phyloP scores from a whole-genome alignment of 2,797 vertebrate species.

The Sebastes goodei region DNA sequence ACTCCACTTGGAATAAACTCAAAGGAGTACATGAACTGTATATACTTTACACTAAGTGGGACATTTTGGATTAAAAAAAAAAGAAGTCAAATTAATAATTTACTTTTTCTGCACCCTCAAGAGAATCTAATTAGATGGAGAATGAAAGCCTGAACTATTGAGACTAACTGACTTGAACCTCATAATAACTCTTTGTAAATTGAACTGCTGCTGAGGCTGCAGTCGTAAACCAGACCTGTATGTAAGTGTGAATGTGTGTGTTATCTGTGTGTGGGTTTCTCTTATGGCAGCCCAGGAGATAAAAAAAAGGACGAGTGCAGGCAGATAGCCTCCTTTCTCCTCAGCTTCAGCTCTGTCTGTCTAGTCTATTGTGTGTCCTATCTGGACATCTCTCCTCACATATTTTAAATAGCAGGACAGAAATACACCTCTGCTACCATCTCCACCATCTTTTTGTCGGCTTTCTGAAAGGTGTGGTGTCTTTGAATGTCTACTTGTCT shows the following conservation, averaged over 20 bases:
- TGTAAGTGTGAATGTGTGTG: background rate
- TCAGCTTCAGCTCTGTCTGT: conserved; percentile 15
- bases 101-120: conserved; percentile 19
- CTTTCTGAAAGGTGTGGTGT: conserved; percentile 7
- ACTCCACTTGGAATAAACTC: background rate
- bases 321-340: conserved; percentile 22
- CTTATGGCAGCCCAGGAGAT: background rate
- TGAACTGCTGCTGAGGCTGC: conserved; percentile 51
- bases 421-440: background rate
- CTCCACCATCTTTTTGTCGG: background rate
- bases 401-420: conserved; percentile 32
- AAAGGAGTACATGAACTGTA: background rate
- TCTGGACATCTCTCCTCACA: conserved; percentile 46
- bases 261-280: background rate
- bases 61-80: background rate
- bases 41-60: background rate
- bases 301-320: conserved; percentile 35
- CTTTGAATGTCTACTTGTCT: conserved; percentile 1
- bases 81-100: conserved; percentile 13
- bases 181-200: conserved; percentile 42
- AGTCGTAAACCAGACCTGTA: conserved; percentile 17
- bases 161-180: conserved; percentile 27
- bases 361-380: conserved; percentile 45
- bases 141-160: conserved; percentile 26
- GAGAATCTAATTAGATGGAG: conserved; percentile 33